Evolutionary conservation across 1,140 invertebrate genomes (phyloP).

Genomic region (Drosophila lacertosa): DNA sequence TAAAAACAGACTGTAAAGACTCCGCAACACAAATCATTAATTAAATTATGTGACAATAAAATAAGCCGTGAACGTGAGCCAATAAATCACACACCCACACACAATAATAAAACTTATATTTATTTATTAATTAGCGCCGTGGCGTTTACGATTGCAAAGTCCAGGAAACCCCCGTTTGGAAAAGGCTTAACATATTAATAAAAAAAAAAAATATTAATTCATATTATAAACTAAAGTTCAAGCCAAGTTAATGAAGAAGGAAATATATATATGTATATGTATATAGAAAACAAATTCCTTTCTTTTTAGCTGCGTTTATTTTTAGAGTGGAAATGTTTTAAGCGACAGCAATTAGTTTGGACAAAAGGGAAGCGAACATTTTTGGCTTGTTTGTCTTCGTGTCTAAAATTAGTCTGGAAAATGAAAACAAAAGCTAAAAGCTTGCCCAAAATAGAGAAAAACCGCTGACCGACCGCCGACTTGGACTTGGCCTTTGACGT

Average conservation of each 20-base stretch:
- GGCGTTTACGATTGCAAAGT: conserved; percentile 24
- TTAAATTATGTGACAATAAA: conserved; percentile 77
- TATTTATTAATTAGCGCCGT: conserved; percentile 41
- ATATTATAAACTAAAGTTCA: conserved; percentile 2
- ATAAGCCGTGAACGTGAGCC: conserved; percentile 32
- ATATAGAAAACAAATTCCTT: background rate
- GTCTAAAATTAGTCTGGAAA: conserved; percentile 32
- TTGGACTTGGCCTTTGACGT: conserved; percentile 61
- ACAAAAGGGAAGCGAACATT: conserved; percentile 36
- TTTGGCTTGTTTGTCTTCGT: conserved; percentile 23
- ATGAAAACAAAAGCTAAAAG: background rate
- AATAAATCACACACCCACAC: conserved; percentile 39
- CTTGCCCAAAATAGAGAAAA: background rate
- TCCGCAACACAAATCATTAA: conserved; percentile 63
- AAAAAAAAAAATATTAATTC: conserved; percentile 3
- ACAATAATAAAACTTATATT: conserved; percentile 22
- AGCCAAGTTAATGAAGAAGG: conserved; percentile 8
- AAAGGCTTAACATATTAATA: background rate
- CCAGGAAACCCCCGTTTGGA: conserved; percentile 24
- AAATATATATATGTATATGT: background rate
- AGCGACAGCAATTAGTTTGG: conserved; percentile 21
- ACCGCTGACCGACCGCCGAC: conserved; percentile 22
- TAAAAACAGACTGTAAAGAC: conserved; percentile 22
- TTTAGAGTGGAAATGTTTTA: conserved; percentile 45
- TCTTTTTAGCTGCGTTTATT: conserved; percentile 33